Conservation (phyloP, 1,140 invertebrate genomes). For the Diachasmimorpha longicaudata region DNA sequence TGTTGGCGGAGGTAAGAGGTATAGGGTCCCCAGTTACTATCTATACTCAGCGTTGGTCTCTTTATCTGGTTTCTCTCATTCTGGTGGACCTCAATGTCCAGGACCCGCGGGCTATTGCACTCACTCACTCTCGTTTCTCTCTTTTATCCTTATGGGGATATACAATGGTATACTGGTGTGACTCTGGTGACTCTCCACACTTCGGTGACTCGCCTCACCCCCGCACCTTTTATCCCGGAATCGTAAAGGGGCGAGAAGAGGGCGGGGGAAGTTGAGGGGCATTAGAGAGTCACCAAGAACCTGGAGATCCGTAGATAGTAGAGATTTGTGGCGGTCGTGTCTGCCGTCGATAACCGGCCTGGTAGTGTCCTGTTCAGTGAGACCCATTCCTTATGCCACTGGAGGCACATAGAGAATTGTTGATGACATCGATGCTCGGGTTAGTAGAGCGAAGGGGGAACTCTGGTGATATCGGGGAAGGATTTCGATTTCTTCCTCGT, state of each 20-base stretch:
- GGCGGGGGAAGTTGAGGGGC: conserved; percentile 31
- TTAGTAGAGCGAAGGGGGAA: neutral
- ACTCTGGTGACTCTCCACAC: neutral
- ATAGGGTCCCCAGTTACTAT: conserved; percentile 43
- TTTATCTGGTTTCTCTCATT: neutral
- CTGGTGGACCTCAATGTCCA: neutral
- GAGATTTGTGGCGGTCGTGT: conserved; percentile 57
- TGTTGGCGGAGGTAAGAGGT: conserved; percentile 46
- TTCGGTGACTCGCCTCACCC: neutral
- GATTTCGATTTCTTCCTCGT: too few species aligned
- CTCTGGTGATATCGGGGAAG: too few species aligned
- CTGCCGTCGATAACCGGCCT: conserved; percentile 49
- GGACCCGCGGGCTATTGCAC: neutral
- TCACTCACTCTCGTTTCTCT: neutral
- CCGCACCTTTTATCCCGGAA: neutral
- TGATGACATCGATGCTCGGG: conserved; percentile 38
- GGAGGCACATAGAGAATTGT: conserved; percentile 9
- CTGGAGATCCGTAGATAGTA: conserved; percentile 54
- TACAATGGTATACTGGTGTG: neutral
- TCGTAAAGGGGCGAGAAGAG: neutral
- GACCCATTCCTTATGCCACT: conserved; percentile 15
- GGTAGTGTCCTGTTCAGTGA: conserved; percentile 27
- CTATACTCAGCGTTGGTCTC: conserved; percentile 1
- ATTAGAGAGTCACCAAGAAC: conserved; percentile 56
- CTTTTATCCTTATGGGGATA: neutral